These are phyloP conservation scores for Gryllus bimaculatus DNA, from an alignment of 1,140 invertebrate genomes.

Conservation along the genomic window DNA sequence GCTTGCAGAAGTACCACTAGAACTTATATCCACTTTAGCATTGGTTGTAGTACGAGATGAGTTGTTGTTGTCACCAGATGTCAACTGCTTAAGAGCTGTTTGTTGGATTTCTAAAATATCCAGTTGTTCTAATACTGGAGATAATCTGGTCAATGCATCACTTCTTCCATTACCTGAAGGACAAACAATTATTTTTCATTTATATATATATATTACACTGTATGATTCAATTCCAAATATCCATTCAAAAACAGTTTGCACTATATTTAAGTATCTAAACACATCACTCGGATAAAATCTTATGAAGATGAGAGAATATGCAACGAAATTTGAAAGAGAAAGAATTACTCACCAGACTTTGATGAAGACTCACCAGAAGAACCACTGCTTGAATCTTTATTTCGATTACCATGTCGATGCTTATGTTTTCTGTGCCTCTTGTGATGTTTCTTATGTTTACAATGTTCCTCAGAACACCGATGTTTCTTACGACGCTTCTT, in stretches of 20 bases:
- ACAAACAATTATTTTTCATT: not conserved
- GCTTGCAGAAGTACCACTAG: not conserved
- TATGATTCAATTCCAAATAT: not conserved
- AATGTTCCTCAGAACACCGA: conserved; percentile 56
- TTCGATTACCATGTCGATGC: conserved; percentile 39
- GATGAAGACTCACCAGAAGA: conserved; percentile 13
- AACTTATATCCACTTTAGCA: conserved; percentile 1
- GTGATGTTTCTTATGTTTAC: conserved; percentile 60
- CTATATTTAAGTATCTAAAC: too few species aligned
- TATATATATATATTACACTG: too few species aligned
- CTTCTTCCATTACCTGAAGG: not conserved
- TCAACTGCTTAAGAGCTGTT: conserved; percentile 16
- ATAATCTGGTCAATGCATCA: conserved; percentile 15
- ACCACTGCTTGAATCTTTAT: conserved; percentile 20
- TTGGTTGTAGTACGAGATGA: not conserved
- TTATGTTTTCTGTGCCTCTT: conserved; percentile 57
- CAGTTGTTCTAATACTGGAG: conserved; percentile 20
- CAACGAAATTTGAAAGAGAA: too few species aligned
- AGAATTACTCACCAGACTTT: conserved; percentile 8
- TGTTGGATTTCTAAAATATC: conserved; percentile 22
- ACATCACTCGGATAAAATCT: too few species aligned
- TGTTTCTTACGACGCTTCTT: conserved; percentile 61
- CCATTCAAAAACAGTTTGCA: not conserved
- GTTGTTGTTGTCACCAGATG: not conserved
- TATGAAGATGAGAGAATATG: too few species aligned